Percentiles rank a stretch among this genome's conserved stretches.
Conservation (phyloP, 2,888 invertebrate species). For the Blomia tropicalis region DNA sequence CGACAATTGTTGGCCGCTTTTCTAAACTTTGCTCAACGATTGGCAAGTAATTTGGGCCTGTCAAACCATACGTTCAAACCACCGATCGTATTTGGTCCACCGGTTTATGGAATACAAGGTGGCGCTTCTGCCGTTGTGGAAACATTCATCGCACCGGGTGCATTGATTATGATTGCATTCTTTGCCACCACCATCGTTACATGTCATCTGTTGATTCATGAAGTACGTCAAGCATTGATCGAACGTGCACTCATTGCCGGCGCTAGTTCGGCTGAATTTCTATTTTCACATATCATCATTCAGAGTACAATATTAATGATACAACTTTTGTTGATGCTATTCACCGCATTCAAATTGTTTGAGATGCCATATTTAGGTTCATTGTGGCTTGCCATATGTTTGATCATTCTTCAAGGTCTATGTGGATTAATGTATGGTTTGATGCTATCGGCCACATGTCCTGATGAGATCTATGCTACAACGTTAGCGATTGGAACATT, state of each 20-base stretch:
- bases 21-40: constrained; percentile 11
- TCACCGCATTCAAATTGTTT: constrained; percentile 78
- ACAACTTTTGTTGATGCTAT: constrained; percentile 61
- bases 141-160: constrained; percentile 18
- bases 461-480: constrained; percentile 17
- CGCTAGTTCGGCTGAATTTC: constrained; percentile 73
- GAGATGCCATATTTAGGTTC: constrained; percentile 77
- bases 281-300: constrained; percentile 79
- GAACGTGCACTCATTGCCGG: constrained; percentile 56
- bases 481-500: constrained; percentile 18
- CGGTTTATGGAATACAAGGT: constrained; percentile 15
- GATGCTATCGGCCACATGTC: constrained; percentile 21
- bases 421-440: constrained; percentile 87
- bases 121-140: background rate
- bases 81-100: constrained; percentile 18
- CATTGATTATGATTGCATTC: constrained; percentile 16
- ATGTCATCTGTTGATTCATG: constrained; percentile 20
- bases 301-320: constrained; percentile 90
- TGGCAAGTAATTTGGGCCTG: constrained; percentile 12
- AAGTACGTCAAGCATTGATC: constrained; percentile 12
- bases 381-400: constrained; percentile 59
- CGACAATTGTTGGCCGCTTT: constrained; percentile 21
- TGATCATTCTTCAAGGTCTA: constrained; percentile 73
- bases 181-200: constrained; percentile 19
- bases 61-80: constrained; percentile 21